Evolutionary conservation across 2,888 invertebrate species (phyloP), one percentile per base, ranked within the genome.

Genomic region (Andrena flavipes): DNA sequence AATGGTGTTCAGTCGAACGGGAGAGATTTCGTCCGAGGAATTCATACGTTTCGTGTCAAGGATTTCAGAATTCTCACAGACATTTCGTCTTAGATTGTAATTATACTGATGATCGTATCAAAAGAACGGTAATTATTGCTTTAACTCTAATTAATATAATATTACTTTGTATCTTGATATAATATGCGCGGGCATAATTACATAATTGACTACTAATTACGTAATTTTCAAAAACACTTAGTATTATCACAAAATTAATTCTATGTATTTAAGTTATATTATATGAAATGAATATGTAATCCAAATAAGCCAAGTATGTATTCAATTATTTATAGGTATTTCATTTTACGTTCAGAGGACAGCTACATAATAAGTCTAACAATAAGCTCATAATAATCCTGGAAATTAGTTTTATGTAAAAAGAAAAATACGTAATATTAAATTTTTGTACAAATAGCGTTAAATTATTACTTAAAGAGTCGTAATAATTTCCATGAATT

Each of bases 21-120:
- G 95, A 13, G 94, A 95, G 76, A 95, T 96, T 79, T 95, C 95
- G 7, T 90, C 94, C 30, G 93, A 94, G 84, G 96, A 96, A 93
- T 96, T 96, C 90, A 94, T 95, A 83, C 95, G 96, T 83, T 95
- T 96, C 1, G 94, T 96, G 85, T 92, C 95, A 2, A 95, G 96
- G 92, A 95, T 96, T 91, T 95, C 96, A 0, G 96, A 96, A 88
- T 96, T 96, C 90, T 89, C 94, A 13, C 94, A 94, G 59, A 95
- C 96, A 0, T 96, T 96, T 92, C 95, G 95, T 88, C 95, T 96
- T 88, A 95, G 95, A 91, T 69, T 88, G 65, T 89, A 85, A 84
- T 70, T 65, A 30, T 16, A 5, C 20, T 33, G 4, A 10, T 0
- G 8, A 70, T 20, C 0, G 6, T 4, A 13, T 26, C 16, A 29